Evolutionary conservation across 2,113 vertebrate genomes (phyloP).

Genomic region (Cryptomyrus ogoouensis): DNA sequence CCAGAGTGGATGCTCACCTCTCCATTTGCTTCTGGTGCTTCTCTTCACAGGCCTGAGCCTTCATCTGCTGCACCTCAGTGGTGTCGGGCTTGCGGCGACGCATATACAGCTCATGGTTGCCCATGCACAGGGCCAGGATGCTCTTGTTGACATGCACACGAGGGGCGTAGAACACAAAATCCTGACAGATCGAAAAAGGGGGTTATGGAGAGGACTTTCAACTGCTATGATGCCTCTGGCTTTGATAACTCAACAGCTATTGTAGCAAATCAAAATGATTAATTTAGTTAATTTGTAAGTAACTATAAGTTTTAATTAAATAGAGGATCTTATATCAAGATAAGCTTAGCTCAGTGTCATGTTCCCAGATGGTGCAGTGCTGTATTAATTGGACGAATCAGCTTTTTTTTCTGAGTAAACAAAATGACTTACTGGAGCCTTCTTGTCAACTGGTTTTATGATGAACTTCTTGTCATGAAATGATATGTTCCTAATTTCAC

Average conservation of each 20-base stretch:
- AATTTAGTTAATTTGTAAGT: background rate
- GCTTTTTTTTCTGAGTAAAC: background rate
- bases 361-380: background rate
- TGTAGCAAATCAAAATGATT: background rate
- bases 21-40: slow-evolving; percentile 86
- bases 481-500: slow-evolving; percentile 94
- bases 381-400: background rate
- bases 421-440: slow-evolving; percentile 77
- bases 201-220: background rate
- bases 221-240: background rate
- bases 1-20: slow-evolving; percentile 56
- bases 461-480: slow-evolving; percentile 95
- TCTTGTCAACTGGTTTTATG: slow-evolving; percentile 97
- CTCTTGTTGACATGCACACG: slow-evolving; percentile 88
- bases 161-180: slow-evolving; percentile 86
- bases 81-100: slow-evolving; percentile 84
- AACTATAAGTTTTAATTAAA: background rate
- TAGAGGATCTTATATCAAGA: background rate
- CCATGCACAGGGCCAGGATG: slow-evolving; percentile 90
- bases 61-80: slow-evolving; percentile 99
- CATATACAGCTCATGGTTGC: slow-evolving; percentile 92
- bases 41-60: slow-evolving; percentile 87
- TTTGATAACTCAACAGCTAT: background rate
- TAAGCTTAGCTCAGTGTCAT: background rate
- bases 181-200: slow-evolving; percentile 50